Evolutionary conservation across 2,797 vertebrate species (phyloP).

Genomic region (Danio aesculapii): DNA sequence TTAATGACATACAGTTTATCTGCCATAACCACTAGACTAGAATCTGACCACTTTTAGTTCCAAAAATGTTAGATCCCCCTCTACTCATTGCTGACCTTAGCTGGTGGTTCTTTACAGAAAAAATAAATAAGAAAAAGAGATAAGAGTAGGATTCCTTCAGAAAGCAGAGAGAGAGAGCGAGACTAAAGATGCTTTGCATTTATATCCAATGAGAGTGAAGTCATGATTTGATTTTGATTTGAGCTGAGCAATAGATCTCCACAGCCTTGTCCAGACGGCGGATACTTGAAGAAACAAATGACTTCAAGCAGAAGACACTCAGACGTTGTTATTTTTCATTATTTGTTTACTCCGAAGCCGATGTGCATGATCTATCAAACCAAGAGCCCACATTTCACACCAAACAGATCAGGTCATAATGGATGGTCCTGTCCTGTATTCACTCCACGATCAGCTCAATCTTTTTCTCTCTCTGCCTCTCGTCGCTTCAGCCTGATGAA

Average conservation of each 20-base stretch:
- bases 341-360: slow-evolving; percentile 41
- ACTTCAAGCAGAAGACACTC: not conserved
- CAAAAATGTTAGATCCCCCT: no score
- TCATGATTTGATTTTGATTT: slow-evolving; percentile 36
- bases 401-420: slow-evolving; percentile 19
- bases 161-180: not conserved
- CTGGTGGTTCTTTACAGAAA: not conserved
- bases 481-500: not conserved
- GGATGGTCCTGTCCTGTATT: slow-evolving; percentile 10
- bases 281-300: slow-evolving; percentile 32
- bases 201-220: slow-evolving; percentile 7
- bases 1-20: no score
- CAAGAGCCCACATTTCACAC: not conserved
- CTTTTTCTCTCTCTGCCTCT: not conserved
- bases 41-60: no score
- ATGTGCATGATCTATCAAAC: slow-evolving; percentile 15
- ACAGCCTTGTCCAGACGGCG: not conserved
- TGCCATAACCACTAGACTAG: no score
- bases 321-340: slow-evolving; percentile 25
- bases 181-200: not conserved
- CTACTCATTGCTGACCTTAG: no score
- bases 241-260: slow-evolving; percentile 31
- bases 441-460: not conserved
- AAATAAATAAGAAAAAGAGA: not conserved
- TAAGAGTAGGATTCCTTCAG: not conserved